Base-by-base conservation (phyloP, 2,797 vertebrate genomes). In the Enteromius paludinosus region DNA sequence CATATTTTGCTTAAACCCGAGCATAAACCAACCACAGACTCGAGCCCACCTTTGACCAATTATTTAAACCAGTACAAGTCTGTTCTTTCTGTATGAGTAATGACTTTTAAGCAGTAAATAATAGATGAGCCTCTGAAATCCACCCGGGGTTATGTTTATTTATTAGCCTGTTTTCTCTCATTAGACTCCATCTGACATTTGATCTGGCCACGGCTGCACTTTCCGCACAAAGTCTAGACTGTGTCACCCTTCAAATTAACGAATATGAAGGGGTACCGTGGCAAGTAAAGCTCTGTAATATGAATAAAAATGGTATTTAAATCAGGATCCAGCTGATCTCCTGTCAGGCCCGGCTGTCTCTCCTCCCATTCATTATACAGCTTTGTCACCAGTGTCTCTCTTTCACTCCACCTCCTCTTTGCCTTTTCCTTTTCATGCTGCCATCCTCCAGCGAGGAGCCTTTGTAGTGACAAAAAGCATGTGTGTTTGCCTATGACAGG, bases 301-400 rank as follows among this genome's bases (percentile, higher is more conserved):
- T 78, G 79, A 87, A 82, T 86, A 84, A 86, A 82, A 61, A 74
- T 64, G 30, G 56, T 79, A 87, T 84, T 79, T 84, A 84, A 87
- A 87, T 84, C 15, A 80, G 82, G 9, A 82, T 86, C 77, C 65
- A 78, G 72, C 76, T 87, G 86, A 86, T 86, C 82, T 72, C 65
- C 82, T 81, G 83, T 81, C 72, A 68, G 38, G 17, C 68, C 59
- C 23, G 33, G 80, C 56, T 72, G 79, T 81, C 75, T 70, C 83
- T 74, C 47, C 78, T 45, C 61, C 71, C 69, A 73, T 62, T 83
- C 25, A 69, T 81, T 80, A 80, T 80, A 81, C 61, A 78, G 75
- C 78, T 79, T 79, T 71, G 72, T 83, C 78, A 73, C 70, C 23
- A 59, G 25, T n/a, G 69, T 56, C 71, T 70, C 25, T 71, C 43